These are phyloP conservation scores for Ennomos fuscantarius DNA, from an alignment of 2,888 invertebrate species.

Conservation along the genomic window DNA sequence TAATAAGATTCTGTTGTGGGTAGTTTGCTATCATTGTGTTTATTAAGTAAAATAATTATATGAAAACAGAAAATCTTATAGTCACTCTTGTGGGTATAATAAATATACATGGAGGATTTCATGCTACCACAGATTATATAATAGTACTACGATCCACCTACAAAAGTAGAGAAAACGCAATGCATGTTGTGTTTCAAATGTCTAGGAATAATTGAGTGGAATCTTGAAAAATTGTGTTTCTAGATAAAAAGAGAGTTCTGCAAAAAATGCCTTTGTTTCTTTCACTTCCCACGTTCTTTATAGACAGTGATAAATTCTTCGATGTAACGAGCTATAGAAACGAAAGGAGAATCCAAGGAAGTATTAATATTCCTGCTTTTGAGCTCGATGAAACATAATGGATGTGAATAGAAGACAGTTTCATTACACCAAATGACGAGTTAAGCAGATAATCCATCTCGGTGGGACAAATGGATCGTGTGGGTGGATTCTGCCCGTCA, in stretches of 20 bases:
- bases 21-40: slow-evolving; percentile 6
- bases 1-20: slow-evolving; percentile 43
- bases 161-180: too few relatives aligned
- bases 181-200: too few relatives aligned
- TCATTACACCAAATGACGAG: slow-evolving; percentile 21
- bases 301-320: slow-evolving; percentile 18
- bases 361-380: slow-evolving; percentile 10
- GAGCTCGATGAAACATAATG: slow-evolving; percentile 8
- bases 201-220: too few relatives aligned
- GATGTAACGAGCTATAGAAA: slow-evolving; percentile 11
- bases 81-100: too few relatives aligned
- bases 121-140: too few relatives aligned
- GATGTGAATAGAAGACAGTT: slow-evolving; percentile 23
- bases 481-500: slow-evolving; percentile 23
- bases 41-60: not conserved
- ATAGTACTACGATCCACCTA: too few relatives aligned
- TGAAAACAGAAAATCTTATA: not conserved
- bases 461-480: slow-evolving; percentile 15
- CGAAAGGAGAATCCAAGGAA: not conserved
- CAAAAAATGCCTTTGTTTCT: slow-evolving; percentile 21
- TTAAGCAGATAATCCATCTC: slow-evolving; percentile 20
- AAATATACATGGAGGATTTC: too few relatives aligned
- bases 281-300: slow-evolving; percentile 20
- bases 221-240: not conserved
- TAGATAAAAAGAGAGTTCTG: slow-evolving; percentile 7